phyloP scores from a whole-genome alignment of 2,888 invertebrate genomes.

The Aspidapion aeneum region DNA sequence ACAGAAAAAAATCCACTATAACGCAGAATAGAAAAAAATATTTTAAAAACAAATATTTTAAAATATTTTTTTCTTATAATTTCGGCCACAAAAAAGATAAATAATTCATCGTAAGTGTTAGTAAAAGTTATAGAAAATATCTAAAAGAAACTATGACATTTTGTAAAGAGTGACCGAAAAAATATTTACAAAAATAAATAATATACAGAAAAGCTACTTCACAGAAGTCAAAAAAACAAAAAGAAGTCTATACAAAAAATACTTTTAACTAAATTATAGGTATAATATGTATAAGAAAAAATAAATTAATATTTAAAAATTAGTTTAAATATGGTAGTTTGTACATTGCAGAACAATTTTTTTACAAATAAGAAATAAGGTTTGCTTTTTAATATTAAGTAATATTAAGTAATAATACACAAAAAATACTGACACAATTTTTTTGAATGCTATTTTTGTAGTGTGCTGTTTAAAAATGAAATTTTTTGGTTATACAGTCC shows the following conservation, averaged over 20 bases:
- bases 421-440: background rate
- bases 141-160: background rate
- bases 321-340: background rate
- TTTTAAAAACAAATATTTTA: too few species aligned
- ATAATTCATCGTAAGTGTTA: too few species aligned
- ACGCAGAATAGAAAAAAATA: too few species aligned
- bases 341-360: background rate
- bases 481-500: background rate
- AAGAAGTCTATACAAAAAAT: background rate
- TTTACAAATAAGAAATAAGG: background rate
- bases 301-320: background rate
- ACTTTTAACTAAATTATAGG: background rate
- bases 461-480: background rate
- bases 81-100: too few species aligned
- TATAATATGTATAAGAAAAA: background rate
- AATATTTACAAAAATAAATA: background rate
- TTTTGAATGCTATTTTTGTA: background rate
- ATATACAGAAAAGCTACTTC: background rate
- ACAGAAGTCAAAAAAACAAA: background rate
- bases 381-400: too few species aligned
- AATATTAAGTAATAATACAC: background rate
- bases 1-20: too few species aligned
- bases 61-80: too few species aligned
- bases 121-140: background rate
- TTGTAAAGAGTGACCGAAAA: background rate